Percentiles rank a stretch among this genome's conserved stretches.
phyloP scores from a whole-genome alignment of 2,888 invertebrate species.

The Scrobipalpa costella region DNA sequence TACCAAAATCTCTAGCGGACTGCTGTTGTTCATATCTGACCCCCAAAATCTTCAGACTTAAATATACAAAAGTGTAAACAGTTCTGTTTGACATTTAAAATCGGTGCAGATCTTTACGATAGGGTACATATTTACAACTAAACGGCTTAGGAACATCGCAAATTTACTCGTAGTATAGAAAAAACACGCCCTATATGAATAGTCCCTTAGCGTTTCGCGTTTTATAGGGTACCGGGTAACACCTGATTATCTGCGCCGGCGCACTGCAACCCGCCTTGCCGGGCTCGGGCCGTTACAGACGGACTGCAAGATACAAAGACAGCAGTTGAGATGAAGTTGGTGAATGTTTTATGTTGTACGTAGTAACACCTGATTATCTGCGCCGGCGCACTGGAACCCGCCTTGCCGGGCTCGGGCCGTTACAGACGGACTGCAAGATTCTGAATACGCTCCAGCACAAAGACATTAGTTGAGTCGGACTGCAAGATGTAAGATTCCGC shows the following conservation, averaged over 20 bases:
- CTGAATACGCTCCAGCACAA: too few relatives aligned
- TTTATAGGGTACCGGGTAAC: conserved; percentile 77
- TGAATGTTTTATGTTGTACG: conserved; percentile 75
- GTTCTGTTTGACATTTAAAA: too few relatives aligned
- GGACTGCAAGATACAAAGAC: background rate
- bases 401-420: conserved; percentile 24
- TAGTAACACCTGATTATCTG: conserved; percentile 76
- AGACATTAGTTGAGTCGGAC: too few relatives aligned
- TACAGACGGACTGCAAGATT: background rate
- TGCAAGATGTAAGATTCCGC: too few relatives aligned
- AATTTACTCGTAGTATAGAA: background rate
- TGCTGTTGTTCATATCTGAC: too few relatives aligned
- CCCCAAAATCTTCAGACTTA: too few relatives aligned
- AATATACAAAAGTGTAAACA: too few relatives aligned
- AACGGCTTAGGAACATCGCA: too few relatives aligned
- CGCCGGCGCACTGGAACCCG: conserved; percentile 30
- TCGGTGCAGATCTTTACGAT: too few relatives aligned
- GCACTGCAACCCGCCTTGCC: conserved; percentile 26
- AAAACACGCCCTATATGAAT: conserved; percentile 45
- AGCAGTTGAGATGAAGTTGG: too few relatives aligned
- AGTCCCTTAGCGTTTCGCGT: conserved; percentile 59
- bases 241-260: conserved; percentile 66
- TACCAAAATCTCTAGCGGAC: too few relatives aligned
- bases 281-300: conserved; percentile 15
- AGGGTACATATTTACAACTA: too few relatives aligned